phyloP scores from a whole-genome alignment of 2,888 invertebrate species.

The Anodontia alba region DNA sequence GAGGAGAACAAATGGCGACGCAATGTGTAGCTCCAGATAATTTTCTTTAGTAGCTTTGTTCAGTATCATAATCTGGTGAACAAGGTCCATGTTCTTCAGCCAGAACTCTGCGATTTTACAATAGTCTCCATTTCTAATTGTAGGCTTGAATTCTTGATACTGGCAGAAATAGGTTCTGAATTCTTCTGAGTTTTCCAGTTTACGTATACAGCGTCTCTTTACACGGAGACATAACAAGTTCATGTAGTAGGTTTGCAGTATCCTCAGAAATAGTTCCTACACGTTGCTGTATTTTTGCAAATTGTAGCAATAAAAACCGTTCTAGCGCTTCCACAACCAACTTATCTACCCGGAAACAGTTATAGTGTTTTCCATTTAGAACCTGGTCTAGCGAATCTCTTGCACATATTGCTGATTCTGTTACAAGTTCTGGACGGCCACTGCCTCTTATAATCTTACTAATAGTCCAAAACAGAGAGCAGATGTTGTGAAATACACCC shows the following conservation, averaged over 20 bases:
- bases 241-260: background rate
- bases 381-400: background rate
- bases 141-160: conserved; percentile 10
- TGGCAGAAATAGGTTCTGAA: background rate
- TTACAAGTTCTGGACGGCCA: conserved; percentile 44
- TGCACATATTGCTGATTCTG: conserved; percentile 27
- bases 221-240: background rate
- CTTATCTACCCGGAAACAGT: background rate
- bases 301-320: background rate
- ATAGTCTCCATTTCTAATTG: conserved; percentile 11
- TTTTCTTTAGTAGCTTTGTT: conserved; percentile 48
- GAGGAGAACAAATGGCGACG: conserved; percentile 42
- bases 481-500: background rate
- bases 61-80: conserved; percentile 34
- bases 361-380: background rate
- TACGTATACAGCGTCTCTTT: too few relatives aligned
- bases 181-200: background rate
- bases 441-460: conserved; percentile 40
- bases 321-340: background rate
- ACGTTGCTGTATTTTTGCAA: background rate
- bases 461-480: conserved; percentile 36
- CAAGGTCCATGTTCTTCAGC: conserved; percentile 47
- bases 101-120: conserved; percentile 56
- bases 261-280: background rate
- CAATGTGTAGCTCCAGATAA: conserved; percentile 39